phyloP scores from a whole-genome alignment of 2,888 invertebrate genomes.

The Pantelozetes paolii region DNA sequence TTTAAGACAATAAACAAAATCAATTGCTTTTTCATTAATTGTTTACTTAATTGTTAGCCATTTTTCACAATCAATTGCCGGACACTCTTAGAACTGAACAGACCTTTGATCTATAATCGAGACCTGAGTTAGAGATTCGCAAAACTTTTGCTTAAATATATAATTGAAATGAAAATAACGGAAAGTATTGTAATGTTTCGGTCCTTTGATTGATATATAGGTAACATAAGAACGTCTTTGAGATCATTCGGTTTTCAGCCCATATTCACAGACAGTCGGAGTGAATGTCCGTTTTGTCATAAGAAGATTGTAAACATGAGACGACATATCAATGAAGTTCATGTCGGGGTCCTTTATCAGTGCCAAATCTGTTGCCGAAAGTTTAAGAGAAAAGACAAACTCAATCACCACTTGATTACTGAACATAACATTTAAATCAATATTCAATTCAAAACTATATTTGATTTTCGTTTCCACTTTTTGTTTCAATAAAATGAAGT shows the following conservation, averaged over 20 bases:
- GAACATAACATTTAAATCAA: not conserved
- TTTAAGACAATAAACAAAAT: too few species aligned
- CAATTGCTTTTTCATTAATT: too few species aligned
- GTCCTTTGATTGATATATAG: conserved; percentile 22
- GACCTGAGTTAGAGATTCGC: too few species aligned
- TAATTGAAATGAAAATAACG: too few species aligned
- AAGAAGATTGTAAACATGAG: conserved; percentile 28
- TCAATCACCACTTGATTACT: conserved; percentile 15
- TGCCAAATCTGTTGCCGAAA: conserved; percentile 29
- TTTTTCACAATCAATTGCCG: too few species aligned
- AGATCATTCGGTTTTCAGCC: conserved; percentile 9
- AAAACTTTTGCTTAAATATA: too few species aligned
- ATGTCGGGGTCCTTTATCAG: conserved; percentile 18
- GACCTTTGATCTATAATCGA: too few species aligned
- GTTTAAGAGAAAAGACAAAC: conserved; percentile 28
- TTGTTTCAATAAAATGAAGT: too few species aligned
- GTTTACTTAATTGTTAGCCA: too few species aligned
- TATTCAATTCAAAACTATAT: not conserved
- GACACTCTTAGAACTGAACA: too few species aligned
- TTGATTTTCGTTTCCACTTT: not conserved
- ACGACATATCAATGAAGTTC: conserved; percentile 29
- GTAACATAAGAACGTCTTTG: conserved; percentile 17
- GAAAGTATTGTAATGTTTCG: not conserved
- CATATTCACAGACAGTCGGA: conserved; percentile 3
- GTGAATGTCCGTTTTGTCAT: conserved; percentile 29